Evolutionary conservation across 2,888 invertebrate species (phyloP).

Genomic region (Gastracanthus pulcherrimus): DNA sequence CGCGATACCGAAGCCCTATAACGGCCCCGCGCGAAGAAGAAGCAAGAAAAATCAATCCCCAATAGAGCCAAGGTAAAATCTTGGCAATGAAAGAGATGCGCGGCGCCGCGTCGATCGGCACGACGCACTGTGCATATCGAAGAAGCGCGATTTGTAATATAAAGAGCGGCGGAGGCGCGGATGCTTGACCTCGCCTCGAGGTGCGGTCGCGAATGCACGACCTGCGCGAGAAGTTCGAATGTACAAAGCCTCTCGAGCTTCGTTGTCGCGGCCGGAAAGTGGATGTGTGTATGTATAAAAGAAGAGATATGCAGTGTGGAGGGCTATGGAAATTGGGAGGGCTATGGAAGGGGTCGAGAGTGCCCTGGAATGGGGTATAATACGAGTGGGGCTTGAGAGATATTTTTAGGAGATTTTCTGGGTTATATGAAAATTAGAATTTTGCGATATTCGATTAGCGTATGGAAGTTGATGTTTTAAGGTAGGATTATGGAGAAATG

Average conservation of each 20-base stretch:
- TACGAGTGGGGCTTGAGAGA: background rate
- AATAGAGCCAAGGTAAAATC: constrained; percentile 47
- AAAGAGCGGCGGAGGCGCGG: too few species aligned
- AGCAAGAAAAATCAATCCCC: constrained; percentile 21
- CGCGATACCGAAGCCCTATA: constrained; percentile 8
- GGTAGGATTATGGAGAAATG: too few species aligned
- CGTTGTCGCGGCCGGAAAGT: too few species aligned
- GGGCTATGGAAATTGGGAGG: too few species aligned
- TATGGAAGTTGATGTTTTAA: too few species aligned
- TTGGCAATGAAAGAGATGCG: constrained; percentile 45
- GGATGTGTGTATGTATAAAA: too few species aligned
- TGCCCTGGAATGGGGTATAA: background rate
- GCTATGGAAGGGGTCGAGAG: background rate
- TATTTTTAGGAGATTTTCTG: background rate
- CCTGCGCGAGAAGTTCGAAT: too few species aligned
- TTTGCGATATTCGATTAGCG: background rate
- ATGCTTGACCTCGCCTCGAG: background rate
- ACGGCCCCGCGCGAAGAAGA: background rate
- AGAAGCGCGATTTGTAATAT: too few species aligned
- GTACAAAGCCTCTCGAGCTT: background rate
- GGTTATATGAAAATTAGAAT: background rate
- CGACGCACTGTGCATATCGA: background rate
- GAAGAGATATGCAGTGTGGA: too few species aligned
- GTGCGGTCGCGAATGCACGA: background rate
- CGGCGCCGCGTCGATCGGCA: background rate